phyloP scores from a whole-genome alignment of 2,888 invertebrate species.

The Agrilus cyanescens region DNA sequence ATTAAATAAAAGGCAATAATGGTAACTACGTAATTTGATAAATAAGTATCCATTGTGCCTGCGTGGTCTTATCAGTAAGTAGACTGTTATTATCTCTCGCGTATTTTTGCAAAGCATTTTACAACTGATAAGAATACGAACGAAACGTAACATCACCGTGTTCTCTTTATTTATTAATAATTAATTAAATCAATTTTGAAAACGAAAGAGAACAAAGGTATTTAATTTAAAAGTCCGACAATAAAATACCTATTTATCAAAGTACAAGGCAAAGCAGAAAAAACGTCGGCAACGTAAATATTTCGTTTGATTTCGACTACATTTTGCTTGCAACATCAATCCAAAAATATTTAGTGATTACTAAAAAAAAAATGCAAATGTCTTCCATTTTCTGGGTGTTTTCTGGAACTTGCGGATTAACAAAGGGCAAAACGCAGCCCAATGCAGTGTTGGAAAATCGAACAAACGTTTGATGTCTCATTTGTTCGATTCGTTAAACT shows the following conservation, averaged over 20 bases:
- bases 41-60: slow-evolving; percentile 21
- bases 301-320: slow-evolving; percentile 9
- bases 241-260: slow-evolving; percentile 22
- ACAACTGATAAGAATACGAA: no score
- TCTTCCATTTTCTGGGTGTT: slow-evolving; percentile 5
- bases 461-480: no score
- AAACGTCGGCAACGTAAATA: slow-evolving; percentile 9
- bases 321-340: slow-evolving; percentile 6
- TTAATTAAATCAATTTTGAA: not conserved
- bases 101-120: no score
- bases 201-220: not conserved
- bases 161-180: no score
- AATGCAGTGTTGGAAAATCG: no score
- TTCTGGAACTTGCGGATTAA: no score
- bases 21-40: slow-evolving; percentile 27
- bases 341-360: slow-evolving; percentile 5
- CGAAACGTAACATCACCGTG: no score
- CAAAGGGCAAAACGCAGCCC: no score
- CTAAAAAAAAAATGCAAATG: slow-evolving; percentile 1
- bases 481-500: no score
- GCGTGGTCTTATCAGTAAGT: not conserved
- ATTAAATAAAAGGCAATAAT: slow-evolving; percentile 12
- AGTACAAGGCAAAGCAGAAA: slow-evolving; percentile 13
- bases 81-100: no score
- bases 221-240: not conserved